These are phyloP conservation scores for Myiozetetes cayanensis DNA, from an alignment of 2,113 vertebrate genomes.

Conservation along the genomic window DNA sequence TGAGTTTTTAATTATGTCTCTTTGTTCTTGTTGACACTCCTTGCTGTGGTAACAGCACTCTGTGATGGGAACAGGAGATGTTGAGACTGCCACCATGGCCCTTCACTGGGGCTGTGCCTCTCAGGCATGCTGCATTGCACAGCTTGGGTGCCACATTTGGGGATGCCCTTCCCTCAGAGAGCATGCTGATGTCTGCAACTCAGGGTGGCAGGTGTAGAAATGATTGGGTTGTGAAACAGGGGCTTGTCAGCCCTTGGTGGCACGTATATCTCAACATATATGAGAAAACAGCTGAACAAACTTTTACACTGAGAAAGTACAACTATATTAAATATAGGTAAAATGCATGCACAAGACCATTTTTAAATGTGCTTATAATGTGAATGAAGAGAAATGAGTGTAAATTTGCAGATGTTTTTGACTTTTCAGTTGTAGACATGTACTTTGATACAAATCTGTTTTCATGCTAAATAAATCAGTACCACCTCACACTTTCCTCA, in stretches of 20 bases:
- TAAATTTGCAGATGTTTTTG: neutral
- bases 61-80: neutral
- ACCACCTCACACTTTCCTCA: neutral
- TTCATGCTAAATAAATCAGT: neutral
- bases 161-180: neutral
- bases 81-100: fast-evolving
- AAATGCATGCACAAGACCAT: neutral
- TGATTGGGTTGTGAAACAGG: neutral
- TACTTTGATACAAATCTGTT: neutral
- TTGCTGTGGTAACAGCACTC: neutral
- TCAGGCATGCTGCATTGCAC: fast-evolving
- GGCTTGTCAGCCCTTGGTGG: neutral
- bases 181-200: neutral
- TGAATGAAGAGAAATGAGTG: neutral
- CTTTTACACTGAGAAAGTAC: neutral
- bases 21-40: neutral
- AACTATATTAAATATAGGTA: neutral
- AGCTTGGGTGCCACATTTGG: fast-evolving
- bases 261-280: fast-evolving
- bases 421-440: neutral
- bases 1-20: neutral
- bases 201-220: neutral
- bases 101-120: neutral
- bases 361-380: neutral
- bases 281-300: neutral